These are phyloP conservation scores for Tipula vernalis DNA, from an alignment of 2,888 invertebrate species.

Conservation along the genomic window DNA sequence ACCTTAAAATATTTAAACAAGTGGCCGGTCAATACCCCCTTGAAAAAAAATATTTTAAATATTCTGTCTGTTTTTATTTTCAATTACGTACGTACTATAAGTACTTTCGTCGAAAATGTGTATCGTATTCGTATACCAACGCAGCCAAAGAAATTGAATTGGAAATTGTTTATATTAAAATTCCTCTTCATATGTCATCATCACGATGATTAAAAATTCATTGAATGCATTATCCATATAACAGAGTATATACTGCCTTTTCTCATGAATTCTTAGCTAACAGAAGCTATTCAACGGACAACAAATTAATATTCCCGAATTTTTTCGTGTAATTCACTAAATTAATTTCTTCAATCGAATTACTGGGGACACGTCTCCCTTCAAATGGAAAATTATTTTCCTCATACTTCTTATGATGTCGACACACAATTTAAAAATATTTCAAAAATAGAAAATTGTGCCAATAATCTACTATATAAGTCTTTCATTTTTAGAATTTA, in stretches of 20 bases:
- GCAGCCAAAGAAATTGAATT: neutral
- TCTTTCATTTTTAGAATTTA: neutral
- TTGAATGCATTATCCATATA: neutral
- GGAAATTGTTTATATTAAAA: neutral
- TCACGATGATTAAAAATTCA: neutral
- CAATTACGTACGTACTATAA: neutral
- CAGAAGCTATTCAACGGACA: neutral
- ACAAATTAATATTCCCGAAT: neutral
- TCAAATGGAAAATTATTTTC: neutral
- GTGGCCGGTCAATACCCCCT: neutral
- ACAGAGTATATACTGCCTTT: neutral
- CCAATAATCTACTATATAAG: neutral
- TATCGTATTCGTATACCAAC: neutral
- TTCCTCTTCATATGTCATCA: neutral
- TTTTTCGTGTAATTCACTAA: neutral
- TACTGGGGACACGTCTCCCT: neutral
- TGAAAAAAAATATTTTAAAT: neutral
- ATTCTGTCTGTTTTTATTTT: neutral
- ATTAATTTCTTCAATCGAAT: neutral
- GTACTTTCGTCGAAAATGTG: neutral
- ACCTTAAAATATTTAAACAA: neutral
- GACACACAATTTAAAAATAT: neutral
- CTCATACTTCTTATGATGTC: neutral
- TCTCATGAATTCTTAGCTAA: neutral
- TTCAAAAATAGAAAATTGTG: neutral